These are phyloP conservation scores for Hipposideros larvatus DNA, from an alignment of 2,797 vertebrate genomes.

Conservation along the genomic window DNA sequence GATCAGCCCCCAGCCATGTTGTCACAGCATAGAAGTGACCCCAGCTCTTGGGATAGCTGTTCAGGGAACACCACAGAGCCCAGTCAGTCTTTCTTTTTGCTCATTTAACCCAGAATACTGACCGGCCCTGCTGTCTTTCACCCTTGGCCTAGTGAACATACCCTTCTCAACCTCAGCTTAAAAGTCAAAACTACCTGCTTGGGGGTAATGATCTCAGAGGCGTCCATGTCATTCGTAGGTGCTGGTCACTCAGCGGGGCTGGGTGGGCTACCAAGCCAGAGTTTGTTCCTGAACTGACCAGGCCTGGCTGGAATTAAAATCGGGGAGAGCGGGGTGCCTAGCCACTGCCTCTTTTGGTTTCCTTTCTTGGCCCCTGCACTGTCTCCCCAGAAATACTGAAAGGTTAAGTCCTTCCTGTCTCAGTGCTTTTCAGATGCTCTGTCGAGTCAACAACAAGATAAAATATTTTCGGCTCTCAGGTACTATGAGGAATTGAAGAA, in stretches of 20 bases:
- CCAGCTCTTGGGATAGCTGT: background rate
- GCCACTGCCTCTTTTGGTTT: background rate
- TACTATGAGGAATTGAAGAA: background rate
- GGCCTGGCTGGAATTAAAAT: background rate
- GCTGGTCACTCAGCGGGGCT: background rate
- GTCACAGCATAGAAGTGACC: background rate
- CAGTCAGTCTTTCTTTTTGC: background rate
- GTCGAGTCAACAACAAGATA: background rate
- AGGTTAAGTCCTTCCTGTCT: background rate
- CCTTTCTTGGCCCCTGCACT: background rate
- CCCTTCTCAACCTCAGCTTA: slow-evolving; percentile 10
- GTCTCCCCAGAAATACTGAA: background rate
- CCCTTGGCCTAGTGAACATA: background rate
- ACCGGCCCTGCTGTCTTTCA: background rate
- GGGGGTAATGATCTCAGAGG: background rate
- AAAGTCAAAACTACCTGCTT: background rate
- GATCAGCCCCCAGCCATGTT: background rate
- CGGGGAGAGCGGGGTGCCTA: background rate
- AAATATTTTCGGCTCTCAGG: background rate
- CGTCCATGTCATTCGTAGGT: background rate
- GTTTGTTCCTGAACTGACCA: background rate
- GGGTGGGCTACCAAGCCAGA: background rate
- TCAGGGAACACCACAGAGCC: background rate
- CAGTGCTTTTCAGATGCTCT: background rate
- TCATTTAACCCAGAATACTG: background rate